Evolutionary conservation across 2,888 invertebrate genomes (phyloP).

Genomic region (Oscheius myriophilus): DNA sequence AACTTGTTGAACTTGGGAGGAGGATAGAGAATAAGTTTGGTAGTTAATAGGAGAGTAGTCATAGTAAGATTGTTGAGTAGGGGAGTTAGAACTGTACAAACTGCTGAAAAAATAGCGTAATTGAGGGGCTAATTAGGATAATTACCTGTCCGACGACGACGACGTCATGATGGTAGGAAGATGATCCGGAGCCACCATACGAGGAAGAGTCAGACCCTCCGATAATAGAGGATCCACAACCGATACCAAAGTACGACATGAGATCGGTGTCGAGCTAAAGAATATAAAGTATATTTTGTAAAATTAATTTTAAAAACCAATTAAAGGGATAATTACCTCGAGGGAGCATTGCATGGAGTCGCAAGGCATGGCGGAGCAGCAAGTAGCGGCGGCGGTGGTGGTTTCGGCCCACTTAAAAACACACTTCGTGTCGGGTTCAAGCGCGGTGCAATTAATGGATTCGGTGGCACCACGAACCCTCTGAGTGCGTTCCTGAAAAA

Average conservation of each 20-base stretch:
- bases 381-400: slow-evolving; percentile 54
- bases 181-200: slow-evolving; percentile 28
- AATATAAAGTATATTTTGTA: not conserved
- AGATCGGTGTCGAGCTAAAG: slow-evolving; percentile 14
- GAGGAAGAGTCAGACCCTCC: slow-evolving; percentile 25
- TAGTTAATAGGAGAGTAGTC: slow-evolving; percentile 2
- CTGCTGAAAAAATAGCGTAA: slow-evolving; percentile 4
- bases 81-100: slow-evolving; percentile 26
- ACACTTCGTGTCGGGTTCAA: slow-evolving; percentile 56
- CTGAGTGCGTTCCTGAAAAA: slow-evolving; percentile 40
- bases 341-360: slow-evolving; percentile 23
- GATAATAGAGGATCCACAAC: slow-evolving; percentile 9
- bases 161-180: slow-evolving; percentile 18
- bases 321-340: slow-evolving; percentile 11
- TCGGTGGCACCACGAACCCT: slow-evolving; percentile 56
- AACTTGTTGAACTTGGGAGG: slow-evolving; percentile 13
- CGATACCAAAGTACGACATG: slow-evolving; percentile 27
- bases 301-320: too few relatives aligned
- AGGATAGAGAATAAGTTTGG: not conserved
- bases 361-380: slow-evolving; percentile 28
- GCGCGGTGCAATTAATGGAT: slow-evolving; percentile 37
- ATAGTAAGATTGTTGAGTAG: not conserved
- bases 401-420: slow-evolving; percentile 65
- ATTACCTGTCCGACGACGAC: slow-evolving; percentile 11
- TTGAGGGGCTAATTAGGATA: not conserved